Evolutionary conservation across 2,113 vertebrate species (phyloP).

Genomic region (Phylloscopus whistleri): DNA sequence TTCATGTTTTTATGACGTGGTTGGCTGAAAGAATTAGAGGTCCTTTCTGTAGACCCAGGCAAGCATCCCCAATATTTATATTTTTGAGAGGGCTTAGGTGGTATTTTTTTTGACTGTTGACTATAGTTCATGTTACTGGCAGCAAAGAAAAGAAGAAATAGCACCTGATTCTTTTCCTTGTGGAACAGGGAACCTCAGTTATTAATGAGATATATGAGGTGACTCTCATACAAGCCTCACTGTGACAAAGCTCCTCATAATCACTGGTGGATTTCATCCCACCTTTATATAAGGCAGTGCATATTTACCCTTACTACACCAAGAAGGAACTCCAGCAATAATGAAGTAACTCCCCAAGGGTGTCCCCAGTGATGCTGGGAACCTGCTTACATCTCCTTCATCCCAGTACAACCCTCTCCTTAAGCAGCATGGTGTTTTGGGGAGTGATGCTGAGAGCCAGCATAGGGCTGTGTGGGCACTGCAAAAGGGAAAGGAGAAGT

Average conservation of each 20-base stretch:
- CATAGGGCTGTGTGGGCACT: neutral
- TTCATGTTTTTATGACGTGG: neutral
- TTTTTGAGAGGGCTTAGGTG: neutral
- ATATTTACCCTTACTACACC: neutral
- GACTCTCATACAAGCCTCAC: neutral
- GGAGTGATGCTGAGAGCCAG: neutral
- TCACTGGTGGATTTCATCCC: neutral
- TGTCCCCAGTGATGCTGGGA: neutral
- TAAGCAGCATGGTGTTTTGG: neutral
- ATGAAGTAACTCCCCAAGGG: neutral
- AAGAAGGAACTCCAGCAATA: neutral
- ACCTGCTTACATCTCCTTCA: neutral
- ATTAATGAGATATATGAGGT: conserved; percentile 3
- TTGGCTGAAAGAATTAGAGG: neutral
- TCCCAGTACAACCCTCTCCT: fast-evolving
- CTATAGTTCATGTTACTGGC: neutral
- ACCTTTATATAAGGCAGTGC: neutral
- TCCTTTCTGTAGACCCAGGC: neutral
- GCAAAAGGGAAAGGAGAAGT: neutral
- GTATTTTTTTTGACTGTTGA: neutral
- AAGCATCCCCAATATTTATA: neutral
- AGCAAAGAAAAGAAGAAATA: conserved; percentile 21
- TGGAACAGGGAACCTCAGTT: neutral
- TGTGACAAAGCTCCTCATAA: neutral
- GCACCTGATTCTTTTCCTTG: neutral